These are phyloP conservation scores for Danionella cerebrum DNA, from an alignment of 2,113 vertebrate species.

Conservation along the genomic window DNA sequence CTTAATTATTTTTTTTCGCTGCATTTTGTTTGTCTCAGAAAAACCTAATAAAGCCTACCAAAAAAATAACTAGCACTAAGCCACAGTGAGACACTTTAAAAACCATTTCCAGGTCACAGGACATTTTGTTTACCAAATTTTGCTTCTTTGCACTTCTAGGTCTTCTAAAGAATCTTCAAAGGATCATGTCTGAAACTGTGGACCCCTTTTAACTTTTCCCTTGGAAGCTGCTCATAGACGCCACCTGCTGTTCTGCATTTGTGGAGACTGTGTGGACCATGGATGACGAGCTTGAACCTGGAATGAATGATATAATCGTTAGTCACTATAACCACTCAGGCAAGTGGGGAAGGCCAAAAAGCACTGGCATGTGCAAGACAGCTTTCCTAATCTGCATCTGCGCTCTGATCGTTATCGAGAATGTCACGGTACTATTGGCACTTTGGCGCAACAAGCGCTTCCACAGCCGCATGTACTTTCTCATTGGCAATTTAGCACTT, in stretches of 20 bases:
- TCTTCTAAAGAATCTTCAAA: background rate
- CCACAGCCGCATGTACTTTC: constrained; percentile 69
- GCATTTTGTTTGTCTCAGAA: too few relatives aligned
- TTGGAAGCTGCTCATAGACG: constrained; percentile 45
- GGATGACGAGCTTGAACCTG: constrained; percentile 45
- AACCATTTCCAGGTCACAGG: background rate
- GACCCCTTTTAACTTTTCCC: background rate
- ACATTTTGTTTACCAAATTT: background rate
- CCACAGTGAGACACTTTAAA: too few relatives aligned
- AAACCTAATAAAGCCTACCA: too few relatives aligned
- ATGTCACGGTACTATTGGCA: constrained; percentile 63
- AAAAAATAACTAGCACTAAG: too few relatives aligned
- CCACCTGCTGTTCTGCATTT: constrained; percentile 58
- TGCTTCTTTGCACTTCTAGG: background rate
- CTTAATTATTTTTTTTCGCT: too few relatives aligned
- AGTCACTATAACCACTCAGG: constrained; percentile 68
- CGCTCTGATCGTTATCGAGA: constrained; percentile 66
- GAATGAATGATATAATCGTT: constrained; percentile 60
- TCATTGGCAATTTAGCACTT: constrained; percentile 69
- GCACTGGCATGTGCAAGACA: constrained; percentile 47
- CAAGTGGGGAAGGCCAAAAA: constrained; percentile 58
- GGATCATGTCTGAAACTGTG: constrained; percentile 1
- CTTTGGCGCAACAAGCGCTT: constrained; percentile 68
- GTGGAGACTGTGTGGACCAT: constrained; percentile 35
- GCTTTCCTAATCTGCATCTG: constrained; percentile 61